These are phyloP conservation scores for Anthonomus grandis DNA, from an alignment of 1,140 invertebrate genomes.

Conservation along the genomic window DNA sequence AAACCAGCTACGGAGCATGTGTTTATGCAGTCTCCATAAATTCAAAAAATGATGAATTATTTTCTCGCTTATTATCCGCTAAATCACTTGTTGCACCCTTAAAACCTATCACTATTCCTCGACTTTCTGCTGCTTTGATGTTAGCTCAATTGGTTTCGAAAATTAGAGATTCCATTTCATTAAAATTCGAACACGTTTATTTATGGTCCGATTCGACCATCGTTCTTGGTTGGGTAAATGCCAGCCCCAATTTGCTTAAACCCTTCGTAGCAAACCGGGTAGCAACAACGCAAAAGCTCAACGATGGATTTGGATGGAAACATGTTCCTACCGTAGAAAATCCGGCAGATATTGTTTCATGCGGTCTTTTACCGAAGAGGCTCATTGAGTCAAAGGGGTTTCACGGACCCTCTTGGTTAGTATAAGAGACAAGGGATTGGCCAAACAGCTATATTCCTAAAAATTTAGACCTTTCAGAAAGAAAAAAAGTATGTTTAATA, in stretches of 20 bases:
- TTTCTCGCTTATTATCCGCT: slow-evolving; percentile 20
- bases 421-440: background rate
- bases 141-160: slow-evolving; percentile 21
- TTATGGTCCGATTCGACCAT: no score
- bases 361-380: background rate
- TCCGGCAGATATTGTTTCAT: no score
- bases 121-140: slow-evolving; percentile 33
- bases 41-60: background rate
- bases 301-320: no score
- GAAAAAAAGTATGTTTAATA: background rate
- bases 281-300: no score
- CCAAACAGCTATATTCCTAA: background rate
- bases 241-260: no score
- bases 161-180: background rate
- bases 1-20: background rate
- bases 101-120: slow-evolving; percentile 39
- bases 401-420: no score
- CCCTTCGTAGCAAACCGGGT: no score
- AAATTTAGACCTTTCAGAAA: slow-evolving; percentile 8
- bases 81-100: no score
- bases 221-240: no score
- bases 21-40: background rate
- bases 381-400: no score
- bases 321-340: no score
- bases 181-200: background rate